Evolutionary conservation across 1,140 invertebrate species (phyloP), one percentile per base, ranked within the genome.

Genomic region (Brachystomella parvula): DNA sequence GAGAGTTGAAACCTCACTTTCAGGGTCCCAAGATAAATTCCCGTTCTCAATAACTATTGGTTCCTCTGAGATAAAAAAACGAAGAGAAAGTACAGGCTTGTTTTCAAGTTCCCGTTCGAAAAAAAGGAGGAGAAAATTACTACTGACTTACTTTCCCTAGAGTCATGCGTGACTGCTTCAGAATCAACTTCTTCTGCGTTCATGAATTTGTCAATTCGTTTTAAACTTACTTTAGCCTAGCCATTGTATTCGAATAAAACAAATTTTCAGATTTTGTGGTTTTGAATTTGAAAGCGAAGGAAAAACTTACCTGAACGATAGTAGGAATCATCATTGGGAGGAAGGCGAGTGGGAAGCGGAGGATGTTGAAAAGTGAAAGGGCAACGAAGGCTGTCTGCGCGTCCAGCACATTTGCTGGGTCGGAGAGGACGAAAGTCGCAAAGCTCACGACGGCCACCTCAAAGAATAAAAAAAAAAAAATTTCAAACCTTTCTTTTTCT

Each of bases 1-100:
- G 24, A 80, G 63, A 31, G 74, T 47, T 2, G 56, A 33, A 2
- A 44, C 30, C 21, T 73, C 74, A 3, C 80, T 81, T n/a, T 60
- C 30, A 15, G 29, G 29, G 19, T 79, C 75, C 89, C 89, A 92
- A 15, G 84, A 79, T 76, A 92, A 92, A 65, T 78, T 83, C 3
- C 88, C 89, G 74, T 88, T 87, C 73, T 89, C 88, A 70, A 90
- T 87, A 2, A 85, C 77, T 69, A 90, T 77, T n/a, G 86, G 86
- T 77, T 87, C 79, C n/a, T 79, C 87, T 88, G 47, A 79, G 68
- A n/a, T n/a, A n/a, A 32, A 74, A 67, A 31, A 62, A 26, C 47
- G 74, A 68, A 73, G 65, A 66, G 19, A 76, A 68, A 53, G 12
- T 39, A 39, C 35, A 6, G 12, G 6, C n/a, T 12, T 28, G 15